phyloP scores from a whole-genome alignment of 2,797 vertebrate genomes.

The Sorex maritimensis region DNA sequence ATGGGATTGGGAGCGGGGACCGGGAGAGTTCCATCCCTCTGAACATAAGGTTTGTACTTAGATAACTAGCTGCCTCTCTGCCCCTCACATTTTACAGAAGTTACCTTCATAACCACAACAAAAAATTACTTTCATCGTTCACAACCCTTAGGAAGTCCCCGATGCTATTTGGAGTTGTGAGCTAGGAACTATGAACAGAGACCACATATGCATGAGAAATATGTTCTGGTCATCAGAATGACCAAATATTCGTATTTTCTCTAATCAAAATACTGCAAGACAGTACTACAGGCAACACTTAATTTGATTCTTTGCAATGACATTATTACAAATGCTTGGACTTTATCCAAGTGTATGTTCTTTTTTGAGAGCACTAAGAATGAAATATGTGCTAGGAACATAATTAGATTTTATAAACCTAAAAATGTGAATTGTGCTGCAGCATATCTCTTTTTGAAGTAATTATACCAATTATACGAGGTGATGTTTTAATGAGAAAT shows the following conservation, averaged over 20 bases:
- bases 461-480: conserved; percentile 72
- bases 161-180: not conserved
- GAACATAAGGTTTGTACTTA: not conserved
- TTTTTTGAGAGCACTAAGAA: conserved; percentile 64
- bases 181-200: not conserved
- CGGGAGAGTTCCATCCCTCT: not conserved
- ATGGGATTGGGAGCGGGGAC: not conserved
- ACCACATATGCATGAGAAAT: not conserved
- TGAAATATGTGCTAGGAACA: conserved; percentile 68
- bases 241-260: not conserved
- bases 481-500: conserved; percentile 65
- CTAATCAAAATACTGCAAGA: not conserved
- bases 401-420: conserved; percentile 74
- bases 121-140: not conserved
- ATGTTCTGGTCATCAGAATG: not conserved
- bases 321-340: conserved; percentile 42
- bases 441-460: conserved; percentile 63
- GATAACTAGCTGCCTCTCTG: not conserved
- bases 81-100: not conserved
- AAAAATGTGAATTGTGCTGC: conserved; percentile 20
- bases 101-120: not conserved
- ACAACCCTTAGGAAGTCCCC: not conserved
- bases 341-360: conserved; percentile 69
- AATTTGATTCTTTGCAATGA: conserved; percentile 42
- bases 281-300: not conserved